These are phyloP conservation scores for Leptodirus hochenwartii DNA, from an alignment of 2,888 invertebrate species.

Conservation along the genomic window DNA sequence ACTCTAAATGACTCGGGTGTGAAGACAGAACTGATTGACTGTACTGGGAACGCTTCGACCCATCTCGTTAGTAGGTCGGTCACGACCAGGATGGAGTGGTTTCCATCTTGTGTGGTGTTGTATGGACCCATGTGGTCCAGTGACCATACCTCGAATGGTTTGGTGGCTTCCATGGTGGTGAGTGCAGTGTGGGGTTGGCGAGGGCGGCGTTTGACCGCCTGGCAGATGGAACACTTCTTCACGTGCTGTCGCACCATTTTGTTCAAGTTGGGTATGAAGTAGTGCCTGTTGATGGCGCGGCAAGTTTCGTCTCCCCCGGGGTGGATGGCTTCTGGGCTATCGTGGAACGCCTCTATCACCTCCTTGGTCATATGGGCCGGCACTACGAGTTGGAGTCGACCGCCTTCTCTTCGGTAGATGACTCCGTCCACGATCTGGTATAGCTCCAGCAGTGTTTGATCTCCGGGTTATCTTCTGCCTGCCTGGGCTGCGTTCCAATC, in stretches of 20 bases:
- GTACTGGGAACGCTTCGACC: conserved; percentile 14
- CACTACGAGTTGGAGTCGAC: too few relatives aligned
- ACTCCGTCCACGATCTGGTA: too few relatives aligned
- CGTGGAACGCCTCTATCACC: background rate
- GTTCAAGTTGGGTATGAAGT: conserved; percentile 5
- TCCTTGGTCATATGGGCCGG: too few relatives aligned
- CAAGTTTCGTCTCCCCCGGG: conserved; percentile 10
- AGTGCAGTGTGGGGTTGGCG: conserved; percentile 7
- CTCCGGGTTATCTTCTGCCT: too few relatives aligned
- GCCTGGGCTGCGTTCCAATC: too few relatives aligned
- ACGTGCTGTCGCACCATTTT: conserved; percentile 12
- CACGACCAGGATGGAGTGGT: conserved; percentile 12
- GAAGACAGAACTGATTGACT: too few relatives aligned
- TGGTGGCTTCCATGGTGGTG: conserved; percentile 7
- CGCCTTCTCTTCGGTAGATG: too few relatives aligned
- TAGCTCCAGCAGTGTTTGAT: too few relatives aligned
- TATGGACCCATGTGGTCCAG: conserved; percentile 11
- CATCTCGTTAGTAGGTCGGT: conserved; percentile 15
- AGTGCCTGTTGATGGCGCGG: conserved; percentile 5
- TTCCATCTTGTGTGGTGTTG: conserved; percentile 7
- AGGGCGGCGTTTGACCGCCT: conserved; percentile 8
- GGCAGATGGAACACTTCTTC: conserved; percentile 9
- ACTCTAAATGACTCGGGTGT: too few relatives aligned
- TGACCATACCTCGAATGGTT: conserved; percentile 9
- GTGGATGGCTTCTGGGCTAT: conserved; percentile 9